These are phyloP conservation scores for Iselma pallidipennis DNA, from an alignment of 2,888 invertebrate species.

Conservation along the genomic window DNA sequence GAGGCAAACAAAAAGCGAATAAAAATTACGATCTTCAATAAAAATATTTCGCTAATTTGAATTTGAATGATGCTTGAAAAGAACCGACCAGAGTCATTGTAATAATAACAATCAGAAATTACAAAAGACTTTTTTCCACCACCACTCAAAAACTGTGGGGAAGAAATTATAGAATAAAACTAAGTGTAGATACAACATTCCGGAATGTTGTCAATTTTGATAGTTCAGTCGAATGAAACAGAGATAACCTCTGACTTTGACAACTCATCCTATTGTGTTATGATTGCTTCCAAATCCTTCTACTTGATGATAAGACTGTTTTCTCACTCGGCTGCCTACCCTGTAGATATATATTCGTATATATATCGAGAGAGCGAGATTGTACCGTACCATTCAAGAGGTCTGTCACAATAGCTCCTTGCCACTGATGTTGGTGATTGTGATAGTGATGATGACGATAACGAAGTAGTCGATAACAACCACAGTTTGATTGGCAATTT, in stretches of 20 bases:
- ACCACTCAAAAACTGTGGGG: too few species aligned
- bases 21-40: too few species aligned
- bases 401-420: conserved; percentile 18
- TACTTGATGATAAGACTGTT: conserved; percentile 24
- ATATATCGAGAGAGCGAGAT: not conserved
- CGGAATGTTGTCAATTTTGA: conserved; percentile 17
- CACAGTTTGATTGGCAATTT: not conserved
- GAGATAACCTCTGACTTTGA: conserved; percentile 23
- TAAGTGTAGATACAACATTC: conserved; percentile 19
- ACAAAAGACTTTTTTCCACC: too few species aligned
- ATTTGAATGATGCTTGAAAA: too few species aligned
- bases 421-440: conserved; percentile 5
- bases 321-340: not conserved
- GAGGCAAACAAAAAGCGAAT: too few species aligned
- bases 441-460: not conserved
- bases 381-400: conserved; percentile 1
- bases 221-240: conserved; percentile 7
- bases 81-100: too few species aligned
- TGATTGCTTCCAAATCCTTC: conserved; percentile 26
- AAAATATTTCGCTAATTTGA: too few species aligned
- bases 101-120: too few species aligned
- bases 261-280: conserved; percentile 20
- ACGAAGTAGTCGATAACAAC: not conserved
- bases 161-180: conserved; percentile 24
- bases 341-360: not conserved